These are phyloP conservation scores for Epistrophella euchroma DNA, from an alignment of 2,888 invertebrate genomes.

Conservation along the genomic window DNA sequence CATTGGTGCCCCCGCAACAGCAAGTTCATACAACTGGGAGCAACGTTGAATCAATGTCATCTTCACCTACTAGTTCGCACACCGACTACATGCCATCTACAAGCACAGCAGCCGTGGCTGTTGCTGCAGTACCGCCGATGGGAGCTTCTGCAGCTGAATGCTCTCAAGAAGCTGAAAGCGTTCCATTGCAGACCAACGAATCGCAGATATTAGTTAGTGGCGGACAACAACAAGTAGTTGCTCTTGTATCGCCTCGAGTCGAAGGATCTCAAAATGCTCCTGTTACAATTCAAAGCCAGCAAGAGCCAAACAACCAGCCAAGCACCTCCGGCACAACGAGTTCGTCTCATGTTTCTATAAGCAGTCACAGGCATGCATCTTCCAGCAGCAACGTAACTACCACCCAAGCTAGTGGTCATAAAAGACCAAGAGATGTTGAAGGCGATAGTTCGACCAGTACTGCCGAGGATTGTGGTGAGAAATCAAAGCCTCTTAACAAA, in stretches of 20 bases:
- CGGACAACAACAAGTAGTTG: slow-evolving; percentile 87
- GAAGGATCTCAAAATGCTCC: slow-evolving; percentile 85
- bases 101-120: slow-evolving; percentile 87
- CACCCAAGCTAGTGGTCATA: slow-evolving; percentile 86
- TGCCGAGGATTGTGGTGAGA: slow-evolving; percentile 83
- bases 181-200: slow-evolving; percentile 82
- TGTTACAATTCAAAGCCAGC: slow-evolving; percentile 80
- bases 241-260: slow-evolving; percentile 89
- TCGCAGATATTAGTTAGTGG: slow-evolving; percentile 82
- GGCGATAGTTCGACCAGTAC: slow-evolving; percentile 85
- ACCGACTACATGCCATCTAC: slow-evolving; percentile 95
- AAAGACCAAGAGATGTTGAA: slow-evolving; percentile 86
- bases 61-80: slow-evolving; percentile 90
- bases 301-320: slow-evolving; percentile 81
- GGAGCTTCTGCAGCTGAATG: slow-evolving; percentile 83
- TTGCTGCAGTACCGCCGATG: slow-evolving; percentile 89
- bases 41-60: slow-evolving; percentile 85
- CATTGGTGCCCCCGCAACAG: slow-evolving; percentile 87
- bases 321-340: slow-evolving; percentile 83
- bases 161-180: slow-evolving; percentile 84
- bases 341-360: slow-evolving; percentile 83
- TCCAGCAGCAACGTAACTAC: slow-evolving; percentile 89
- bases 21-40: slow-evolving; percentile 85
- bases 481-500: slow-evolving; percentile 81
- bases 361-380: slow-evolving; percentile 84